These are phyloP conservation scores for Thecophora atra DNA, from an alignment of 2,888 invertebrate species.

Conservation along the genomic window DNA sequence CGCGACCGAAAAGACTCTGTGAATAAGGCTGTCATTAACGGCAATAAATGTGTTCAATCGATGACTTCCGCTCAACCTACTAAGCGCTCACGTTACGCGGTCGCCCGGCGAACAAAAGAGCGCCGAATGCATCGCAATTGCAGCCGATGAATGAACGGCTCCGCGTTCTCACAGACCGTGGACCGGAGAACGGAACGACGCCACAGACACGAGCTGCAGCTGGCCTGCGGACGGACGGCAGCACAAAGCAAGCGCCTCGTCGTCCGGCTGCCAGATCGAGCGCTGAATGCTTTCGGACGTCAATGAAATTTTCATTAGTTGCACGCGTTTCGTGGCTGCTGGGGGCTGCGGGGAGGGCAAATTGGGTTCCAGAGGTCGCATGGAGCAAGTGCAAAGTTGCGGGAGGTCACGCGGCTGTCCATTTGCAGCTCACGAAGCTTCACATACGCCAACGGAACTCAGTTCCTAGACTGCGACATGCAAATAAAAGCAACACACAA, in stretches of 20 bases:
- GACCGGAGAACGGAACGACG: background rate
- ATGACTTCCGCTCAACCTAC: constrained; percentile 59
- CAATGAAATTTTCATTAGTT: constrained; percentile 4
- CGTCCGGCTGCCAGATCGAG: background rate
- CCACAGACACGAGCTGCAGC: background rate
- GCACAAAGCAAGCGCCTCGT: background rate
- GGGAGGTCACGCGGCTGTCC: background rate
- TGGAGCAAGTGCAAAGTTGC: too few relatives aligned
- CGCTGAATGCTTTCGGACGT: background rate
- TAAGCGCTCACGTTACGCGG: constrained; percentile 42
- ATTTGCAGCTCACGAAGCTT: background rate
- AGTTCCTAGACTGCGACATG: background rate
- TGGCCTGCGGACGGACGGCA: background rate
- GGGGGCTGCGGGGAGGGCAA: background rate
- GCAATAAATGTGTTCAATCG: constrained; percentile 58
- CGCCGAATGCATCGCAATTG: constrained; percentile 3
- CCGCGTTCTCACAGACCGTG: constrained; percentile 9
- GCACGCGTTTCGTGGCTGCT: background rate
- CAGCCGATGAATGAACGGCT: constrained; percentile 16
- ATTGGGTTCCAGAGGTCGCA: background rate
- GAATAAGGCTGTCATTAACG: constrained; percentile 67
- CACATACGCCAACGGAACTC: background rate
- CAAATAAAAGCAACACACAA: too few relatives aligned
- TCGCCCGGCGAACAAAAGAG: constrained; percentile 28
- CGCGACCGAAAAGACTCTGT: constrained; percentile 21